Evolutionary conservation across 2,797 vertebrate species (phyloP), one percentile per base, ranked within the genome.

Genomic region (Florisuga fusca): DNA sequence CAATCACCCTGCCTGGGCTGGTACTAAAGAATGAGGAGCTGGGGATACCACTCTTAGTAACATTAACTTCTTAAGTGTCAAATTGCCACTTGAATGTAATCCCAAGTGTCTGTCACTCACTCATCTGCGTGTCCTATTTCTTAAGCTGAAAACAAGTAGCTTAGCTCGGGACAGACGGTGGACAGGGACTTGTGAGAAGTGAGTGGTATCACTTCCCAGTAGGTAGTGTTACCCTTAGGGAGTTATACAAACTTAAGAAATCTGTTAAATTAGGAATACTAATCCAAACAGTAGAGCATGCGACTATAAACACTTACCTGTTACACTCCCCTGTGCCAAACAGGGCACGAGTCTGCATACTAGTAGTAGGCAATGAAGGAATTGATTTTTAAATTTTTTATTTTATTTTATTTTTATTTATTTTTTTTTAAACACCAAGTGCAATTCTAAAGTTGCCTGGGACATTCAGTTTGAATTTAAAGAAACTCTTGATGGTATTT

Each of bases 1-100:
- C 48, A 76, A 79, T 95, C 84, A 86, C 57, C 0, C 0, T 76
- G 74, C 80, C 77, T 79, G 55, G 51, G 64, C 83, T 89, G 67
- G 48, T 76, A 48, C 34, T 76, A 19, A 88, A 78, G 93, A 84
- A 93, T 76, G 85, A 95, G 91, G 90, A 95, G 93, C 85, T 34
- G 38, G 38, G 34, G 76, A 69, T 67, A 41, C 53, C 64, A 54
- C 53, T 88, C 54, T 91, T 58, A 80, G 54, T 12, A 36, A 53
- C 34, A 45, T 21, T 69, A 29, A 59, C 26, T 81, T 86, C 17
- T 0, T 41, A 81, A 59, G 62, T 66, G 46, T 94, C 62, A 86
- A 15, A 68, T 5, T 93, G 89, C 58, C 18, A 31, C 54, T 58
- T 55, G 76, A 66, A 46, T 41, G 16, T 90, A 81, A 84, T 89